These are phyloP conservation scores for Zalophus californianus DNA, from an alignment of 2,797 vertebrate species.

Conservation along the genomic window DNA sequence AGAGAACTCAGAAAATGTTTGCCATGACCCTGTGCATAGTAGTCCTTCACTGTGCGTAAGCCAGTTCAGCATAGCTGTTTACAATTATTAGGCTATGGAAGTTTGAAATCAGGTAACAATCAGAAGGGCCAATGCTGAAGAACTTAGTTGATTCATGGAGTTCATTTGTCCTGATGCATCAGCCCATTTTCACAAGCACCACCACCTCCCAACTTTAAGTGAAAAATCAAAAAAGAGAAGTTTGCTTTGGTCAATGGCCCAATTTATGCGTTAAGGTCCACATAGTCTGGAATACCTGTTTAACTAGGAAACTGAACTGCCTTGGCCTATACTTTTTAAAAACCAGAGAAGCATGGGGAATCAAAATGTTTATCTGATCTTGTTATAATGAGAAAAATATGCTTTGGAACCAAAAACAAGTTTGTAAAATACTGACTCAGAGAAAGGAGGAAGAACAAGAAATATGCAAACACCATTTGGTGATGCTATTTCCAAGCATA, in stretches of 20 bases:
- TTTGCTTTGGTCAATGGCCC: neutral
- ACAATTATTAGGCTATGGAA: neutral
- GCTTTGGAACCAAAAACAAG: slow-evolving; percentile 12
- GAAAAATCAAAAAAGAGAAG: neutral
- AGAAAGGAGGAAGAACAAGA: neutral
- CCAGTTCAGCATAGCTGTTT: neutral
- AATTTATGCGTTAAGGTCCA: neutral
- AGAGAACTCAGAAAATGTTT: neutral
- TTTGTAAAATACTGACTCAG: neutral
- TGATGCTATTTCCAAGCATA: neutral
- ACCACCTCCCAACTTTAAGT: neutral
- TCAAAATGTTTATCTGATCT: slow-evolving; percentile 48
- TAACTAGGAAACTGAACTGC: neutral
- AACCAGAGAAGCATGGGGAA: neutral
- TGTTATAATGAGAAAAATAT: slow-evolving; percentile 31
- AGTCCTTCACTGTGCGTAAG: neutral
- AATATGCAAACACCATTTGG: neutral
- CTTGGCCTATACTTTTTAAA: neutral
- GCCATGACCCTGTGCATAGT: neutral
- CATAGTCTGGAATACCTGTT: neutral
- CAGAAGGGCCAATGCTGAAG: neutral
- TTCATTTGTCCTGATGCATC: neutral
- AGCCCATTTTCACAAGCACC: neutral
- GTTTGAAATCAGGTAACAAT: neutral
- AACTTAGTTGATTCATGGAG: neutral